A percentile compares a stretch with the other conserved stretches of the same genome.
phyloP scores from a whole-genome alignment of 2,113 vertebrate species.

The Catharus bicknelli region DNA sequence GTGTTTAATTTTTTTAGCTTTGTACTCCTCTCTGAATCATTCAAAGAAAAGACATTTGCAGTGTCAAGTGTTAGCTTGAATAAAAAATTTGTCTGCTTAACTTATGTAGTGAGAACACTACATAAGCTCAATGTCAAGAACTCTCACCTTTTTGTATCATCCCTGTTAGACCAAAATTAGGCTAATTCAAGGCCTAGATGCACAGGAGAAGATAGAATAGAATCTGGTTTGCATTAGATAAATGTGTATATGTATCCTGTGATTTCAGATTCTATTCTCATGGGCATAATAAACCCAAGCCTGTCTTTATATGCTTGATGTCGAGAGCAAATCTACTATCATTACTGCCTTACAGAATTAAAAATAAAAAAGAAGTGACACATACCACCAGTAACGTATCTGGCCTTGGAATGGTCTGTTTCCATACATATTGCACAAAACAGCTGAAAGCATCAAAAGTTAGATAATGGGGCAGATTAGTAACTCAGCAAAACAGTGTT shows the following conservation, averaged over 20 bases:
- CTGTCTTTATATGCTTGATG: neutral
- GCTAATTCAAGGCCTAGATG: neutral
- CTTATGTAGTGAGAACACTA: neutral
- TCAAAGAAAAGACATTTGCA: neutral
- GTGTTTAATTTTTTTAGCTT: neutral
- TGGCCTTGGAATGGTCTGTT: neutral
- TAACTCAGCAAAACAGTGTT: neutral
- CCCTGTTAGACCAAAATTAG: neutral
- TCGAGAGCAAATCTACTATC: neutral
- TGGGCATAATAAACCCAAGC: accelerated
- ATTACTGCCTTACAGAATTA: neutral
- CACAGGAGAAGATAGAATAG: neutral
- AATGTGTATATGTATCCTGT: neutral
- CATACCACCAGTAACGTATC: neutral
- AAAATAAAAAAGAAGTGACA: neutral
- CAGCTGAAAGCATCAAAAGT: neutral
- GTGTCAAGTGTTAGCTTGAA: neutral
- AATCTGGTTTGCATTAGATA: neutral
- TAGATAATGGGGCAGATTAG: neutral
- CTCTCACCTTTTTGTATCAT: neutral
- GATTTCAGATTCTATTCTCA: neutral
- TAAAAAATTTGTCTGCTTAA: neutral
- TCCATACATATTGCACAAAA: neutral
- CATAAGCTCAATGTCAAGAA: neutral
- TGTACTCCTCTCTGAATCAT: neutral